Evolutionary conservation across 1,140 invertebrate species (phyloP).

Genomic region (Lasioglossum albipes): DNA sequence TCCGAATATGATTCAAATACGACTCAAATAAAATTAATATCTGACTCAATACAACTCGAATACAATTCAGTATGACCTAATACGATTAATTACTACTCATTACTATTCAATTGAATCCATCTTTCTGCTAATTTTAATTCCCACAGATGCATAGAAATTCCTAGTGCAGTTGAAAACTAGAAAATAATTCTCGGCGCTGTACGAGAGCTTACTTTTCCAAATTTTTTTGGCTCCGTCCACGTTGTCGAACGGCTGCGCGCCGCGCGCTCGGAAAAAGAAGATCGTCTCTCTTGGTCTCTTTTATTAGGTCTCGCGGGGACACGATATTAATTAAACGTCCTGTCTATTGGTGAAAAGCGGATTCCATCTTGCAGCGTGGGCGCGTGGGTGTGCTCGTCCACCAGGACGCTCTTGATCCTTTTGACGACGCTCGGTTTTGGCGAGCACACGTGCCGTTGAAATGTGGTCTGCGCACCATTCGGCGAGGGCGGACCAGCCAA

Average conservation of each 20-base stretch:
- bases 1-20: no score
- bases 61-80: no score
- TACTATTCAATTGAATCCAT: no score
- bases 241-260: neutral
- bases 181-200: no score
- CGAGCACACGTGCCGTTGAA: constrained; percentile 4
- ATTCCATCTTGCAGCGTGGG: neutral
- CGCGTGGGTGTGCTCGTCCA: no score
- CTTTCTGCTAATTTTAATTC: no score
- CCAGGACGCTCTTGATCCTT: neutral
- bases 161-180: neutral
- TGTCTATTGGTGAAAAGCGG: neutral
- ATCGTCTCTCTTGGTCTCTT: neutral
- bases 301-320: neutral
- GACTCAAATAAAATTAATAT: no score
- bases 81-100: no score
- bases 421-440: neutral
- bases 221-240: neutral
- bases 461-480: neutral
- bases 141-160: no score
- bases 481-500: neutral
- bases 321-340: constrained; percentile 23
- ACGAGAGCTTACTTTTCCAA: no score
- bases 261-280: no score
- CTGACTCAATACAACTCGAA: no score